A percentile compares a stretch with the other conserved stretches of the same genome.
These are phyloP conservation scores for Conchocele bisecta DNA, from an alignment of 2,888 invertebrate genomes.

Conservation along the genomic window DNA sequence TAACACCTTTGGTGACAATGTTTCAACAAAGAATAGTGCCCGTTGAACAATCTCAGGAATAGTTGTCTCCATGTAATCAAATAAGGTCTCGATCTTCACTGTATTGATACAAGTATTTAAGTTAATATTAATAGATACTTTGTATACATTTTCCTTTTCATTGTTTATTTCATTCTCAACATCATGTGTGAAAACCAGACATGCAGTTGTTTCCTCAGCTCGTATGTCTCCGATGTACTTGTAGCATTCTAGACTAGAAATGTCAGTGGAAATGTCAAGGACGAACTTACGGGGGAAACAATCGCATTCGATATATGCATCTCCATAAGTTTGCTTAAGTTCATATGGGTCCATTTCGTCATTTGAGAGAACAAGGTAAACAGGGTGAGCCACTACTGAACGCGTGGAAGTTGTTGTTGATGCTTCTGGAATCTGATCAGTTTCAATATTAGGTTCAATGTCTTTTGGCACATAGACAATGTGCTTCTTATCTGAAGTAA, in stretches of 20 bases:
- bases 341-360: slow-evolving; percentile 27
- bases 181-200: slow-evolving; percentile 44
- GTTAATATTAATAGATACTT: slow-evolving; percentile 56
- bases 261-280: slow-evolving; percentile 58
- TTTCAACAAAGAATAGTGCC: slow-evolving; percentile 57
- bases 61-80: slow-evolving; percentile 57
- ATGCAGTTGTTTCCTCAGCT: slow-evolving; percentile 14
- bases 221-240: background rate
- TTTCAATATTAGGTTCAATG: slow-evolving; percentile 8
- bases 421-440: too few species aligned
- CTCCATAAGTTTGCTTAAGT: slow-evolving; percentile 44
- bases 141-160: slow-evolving; percentile 49
- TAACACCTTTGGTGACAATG: slow-evolving; percentile 45
- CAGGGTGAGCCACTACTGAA: slow-evolving; percentile 32
- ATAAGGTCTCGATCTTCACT: slow-evolving; percentile 57
- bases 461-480: background rate
- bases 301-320: slow-evolving; percentile 48
- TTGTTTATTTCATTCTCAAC: slow-evolving; percentile 53
- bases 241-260: background rate
- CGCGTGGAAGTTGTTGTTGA: background rate
- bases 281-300: slow-evolving; percentile 67
- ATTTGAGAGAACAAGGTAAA: slow-evolving; percentile 47
- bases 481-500: background rate
- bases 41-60: slow-evolving; percentile 55
- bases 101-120: slow-evolving; percentile 17